A percentile compares a stretch with the other conserved stretches of the same genome.
phyloP scores from a whole-genome alignment of 1,140 invertebrate species.

The Apis florea region DNA sequence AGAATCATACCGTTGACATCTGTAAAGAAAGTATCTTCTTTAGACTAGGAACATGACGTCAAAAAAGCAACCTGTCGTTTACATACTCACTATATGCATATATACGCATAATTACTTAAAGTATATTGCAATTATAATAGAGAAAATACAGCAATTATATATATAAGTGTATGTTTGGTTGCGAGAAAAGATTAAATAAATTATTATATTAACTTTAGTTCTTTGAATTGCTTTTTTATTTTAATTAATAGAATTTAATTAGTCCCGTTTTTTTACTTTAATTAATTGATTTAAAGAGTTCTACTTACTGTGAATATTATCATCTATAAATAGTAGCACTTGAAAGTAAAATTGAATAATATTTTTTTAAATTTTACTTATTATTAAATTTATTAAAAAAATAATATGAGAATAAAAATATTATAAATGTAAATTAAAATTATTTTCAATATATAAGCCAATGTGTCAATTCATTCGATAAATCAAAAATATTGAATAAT shows the following conservation, averaged over 20 bases:
- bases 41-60: constrained; percentile 29
- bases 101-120: not conserved
- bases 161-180: too few relatives aligned
- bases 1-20: constrained; percentile 50
- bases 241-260: too few relatives aligned
- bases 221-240: too few relatives aligned
- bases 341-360: not conserved
- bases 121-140: too few relatives aligned
- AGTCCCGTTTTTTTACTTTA: too few relatives aligned
- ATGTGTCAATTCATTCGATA: not conserved
- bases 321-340: not conserved
- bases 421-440: not conserved
- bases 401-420: not conserved
- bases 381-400: not conserved
- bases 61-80: constrained; percentile 37
- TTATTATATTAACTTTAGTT: too few relatives aligned
- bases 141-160: too few relatives aligned
- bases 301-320: not conserved
- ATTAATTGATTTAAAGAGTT: not conserved
- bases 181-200: too few relatives aligned
- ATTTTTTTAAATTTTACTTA: not conserved
- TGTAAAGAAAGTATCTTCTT: constrained; percentile 12
- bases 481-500: not conserved
- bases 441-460: not conserved
- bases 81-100: not conserved